Evolutionary conservation across 2,888 invertebrate genomes (phyloP).

Genomic region (Mesorhabditis belari): DNA sequence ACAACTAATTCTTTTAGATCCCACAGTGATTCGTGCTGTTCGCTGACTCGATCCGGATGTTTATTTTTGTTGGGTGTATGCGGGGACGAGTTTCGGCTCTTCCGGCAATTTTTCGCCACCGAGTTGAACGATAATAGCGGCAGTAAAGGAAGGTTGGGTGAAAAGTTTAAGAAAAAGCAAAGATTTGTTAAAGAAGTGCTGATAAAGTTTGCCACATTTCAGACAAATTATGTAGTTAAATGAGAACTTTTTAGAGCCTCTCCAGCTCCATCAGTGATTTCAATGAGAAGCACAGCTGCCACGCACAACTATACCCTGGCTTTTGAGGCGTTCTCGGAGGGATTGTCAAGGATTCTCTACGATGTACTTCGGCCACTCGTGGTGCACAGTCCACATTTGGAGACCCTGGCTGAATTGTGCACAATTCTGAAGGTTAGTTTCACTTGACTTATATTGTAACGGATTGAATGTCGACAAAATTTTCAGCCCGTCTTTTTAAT

Average conservation of each 20-base stretch:
- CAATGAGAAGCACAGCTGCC: not conserved
- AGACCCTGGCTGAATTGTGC: constrained; percentile 91
- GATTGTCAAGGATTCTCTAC: constrained; percentile 60
- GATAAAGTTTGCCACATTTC: too few relatives aligned
- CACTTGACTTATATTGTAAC: not conserved
- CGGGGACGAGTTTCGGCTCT: constrained; percentile 85
- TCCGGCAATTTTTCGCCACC: constrained; percentile 78
- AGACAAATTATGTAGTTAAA: too few relatives aligned
- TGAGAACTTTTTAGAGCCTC: not conserved
- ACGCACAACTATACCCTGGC: constrained; percentile 20
- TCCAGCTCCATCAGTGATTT: not conserved
- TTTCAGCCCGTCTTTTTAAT: not conserved
- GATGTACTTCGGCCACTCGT: constrained; percentile 85
- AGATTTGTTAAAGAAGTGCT: not conserved
- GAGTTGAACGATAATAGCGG: constrained; percentile 1
- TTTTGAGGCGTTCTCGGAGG: constrained; percentile 42
- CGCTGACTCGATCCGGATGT: constrained; percentile 70
- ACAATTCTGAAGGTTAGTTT: constrained; percentile 69
- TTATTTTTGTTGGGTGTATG: constrained; percentile 85
- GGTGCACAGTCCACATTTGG: constrained; percentile 91
- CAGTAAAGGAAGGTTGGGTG: not conserved
- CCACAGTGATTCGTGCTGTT: constrained; percentile 41
- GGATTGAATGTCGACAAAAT: not conserved
- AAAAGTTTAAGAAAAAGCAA: not conserved
- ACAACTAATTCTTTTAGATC: constrained; percentile 15